Base-by-base conservation (phyloP, 1,140 invertebrate genomes). In the Lordiphosa collinella region DNA sequence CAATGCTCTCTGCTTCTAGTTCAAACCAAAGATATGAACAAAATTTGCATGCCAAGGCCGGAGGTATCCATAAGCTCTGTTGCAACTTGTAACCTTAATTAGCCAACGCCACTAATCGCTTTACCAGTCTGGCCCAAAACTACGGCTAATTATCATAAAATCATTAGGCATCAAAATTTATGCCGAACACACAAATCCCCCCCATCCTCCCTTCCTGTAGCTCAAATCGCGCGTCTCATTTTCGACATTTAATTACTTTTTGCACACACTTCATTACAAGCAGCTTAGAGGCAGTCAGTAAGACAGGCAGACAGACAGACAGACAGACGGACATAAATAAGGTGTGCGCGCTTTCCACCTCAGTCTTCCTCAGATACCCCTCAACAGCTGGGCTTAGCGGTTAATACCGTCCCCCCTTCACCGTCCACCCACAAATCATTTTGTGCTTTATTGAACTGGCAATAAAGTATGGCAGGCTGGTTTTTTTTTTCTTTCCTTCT, bases 131-230 rank as follows among this genome's bases (percentile, higher is more conserved):
- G 53, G 18, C 60, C 51, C 63, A 49, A 52, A 78, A 66, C 75
- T 80, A 63, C 66, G 65, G 66, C 75, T 80, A 80, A 80, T 80
- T 80, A 80, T 80, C 75, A 80, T 80, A 73, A 80, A 80, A 80
- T 79, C 75, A 80, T 79, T 80, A 79, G 72, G 69, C 75, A 74
- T 79, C 69, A 65, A 79, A 73, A 79, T 74, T 60, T 79, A 79
- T 79, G 69, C 74, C 37, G 11, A 47, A 69, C 72, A 72, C 51
- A 22, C 10, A 52, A 32, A 34, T 32, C 51, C n/a, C 44, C 34
- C 25, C 53, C 48, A n/a, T 14, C 36, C 12, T 16, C 3, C 16
- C 25, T 54, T 7, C 36, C 31, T 11, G 57, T 37, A 57, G 36
- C 63, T 78, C 73, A 78, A 78, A 78, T 78, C 54, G 74, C 55